Base-by-base conservation (phyloP, 2,797 vertebrate genomes). In the Muscicapa striata region DNA sequence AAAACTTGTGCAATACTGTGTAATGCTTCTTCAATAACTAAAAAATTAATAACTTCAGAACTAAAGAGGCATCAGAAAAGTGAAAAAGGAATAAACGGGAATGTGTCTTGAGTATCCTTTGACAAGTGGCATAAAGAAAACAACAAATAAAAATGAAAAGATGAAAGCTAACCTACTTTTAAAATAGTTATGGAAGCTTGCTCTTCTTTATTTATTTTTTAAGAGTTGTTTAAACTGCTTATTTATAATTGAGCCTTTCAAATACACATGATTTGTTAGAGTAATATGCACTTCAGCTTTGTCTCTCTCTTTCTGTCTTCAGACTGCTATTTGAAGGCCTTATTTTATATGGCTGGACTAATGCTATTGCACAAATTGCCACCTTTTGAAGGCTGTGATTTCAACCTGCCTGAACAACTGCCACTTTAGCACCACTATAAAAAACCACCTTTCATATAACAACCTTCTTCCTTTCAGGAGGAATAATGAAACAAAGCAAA, bases 281-380 rank as follows among this genome's bases (percentile, higher is more conserved):
- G 58, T 86, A 91, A 89, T 87, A 82, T 10, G 27, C 84, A 90
- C 73, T 43, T 62, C 81, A 68, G 62, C 38, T 90, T 89, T 68
- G 61, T 83, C 36, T 89, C 70, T 87, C 52, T 51, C 59, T 38
- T 67, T 69, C 30, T 66, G 34, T 46, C 76, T 93, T 72, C 89
- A 82, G 75, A 64, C 73, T 87, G 86, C 38, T 84, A 48, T 77
- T 84, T 80, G 91, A 80, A 84, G 89, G 83, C 77, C 59, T 86
- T 85, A 57, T 79, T 92, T 93, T 34, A 58, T 73, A 81, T 3
- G 15, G 62, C 68, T 81, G 86, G 92, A 75, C 93, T 92, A 94
- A 96, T 61, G 62, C 45, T 86, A 86, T 68, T 78, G 91, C 67
- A 88, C 76, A 95, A 96, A 97, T 94, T 97, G 95, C 70, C 95